A percentile compares a stretch with the other conserved stretches of the same genome.
Conservation (phyloP, 2,113 vertebrate species). For the Anas platyrhynchos region DNA sequence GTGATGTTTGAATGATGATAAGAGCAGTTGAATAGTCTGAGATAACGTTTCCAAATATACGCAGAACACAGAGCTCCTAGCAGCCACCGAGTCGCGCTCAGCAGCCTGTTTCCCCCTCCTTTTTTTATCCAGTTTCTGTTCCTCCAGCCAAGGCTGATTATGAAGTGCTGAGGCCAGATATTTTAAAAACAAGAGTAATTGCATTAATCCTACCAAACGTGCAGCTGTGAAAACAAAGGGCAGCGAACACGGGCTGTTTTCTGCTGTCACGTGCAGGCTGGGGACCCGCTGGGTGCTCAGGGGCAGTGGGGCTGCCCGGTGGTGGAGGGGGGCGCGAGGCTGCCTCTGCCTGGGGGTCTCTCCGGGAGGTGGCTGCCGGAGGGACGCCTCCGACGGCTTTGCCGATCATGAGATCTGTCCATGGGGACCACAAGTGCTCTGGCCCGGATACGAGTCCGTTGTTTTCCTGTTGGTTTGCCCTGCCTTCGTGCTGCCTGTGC, state of each 20-base stretch:
- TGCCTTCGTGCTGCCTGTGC: neutral
- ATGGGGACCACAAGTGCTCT: constrained; percentile 30
- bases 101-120: neutral
- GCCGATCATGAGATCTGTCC: constrained; percentile 16
- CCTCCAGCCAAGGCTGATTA: neutral
- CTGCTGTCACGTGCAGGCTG: neutral
- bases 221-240: neutral
- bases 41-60: neutral
- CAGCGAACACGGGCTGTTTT: neutral
- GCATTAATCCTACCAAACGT: neutral
- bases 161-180: neutral
- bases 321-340: neutral
- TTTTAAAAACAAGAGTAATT: neutral
- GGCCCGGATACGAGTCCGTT: constrained; percentile 29
- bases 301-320: neutral
- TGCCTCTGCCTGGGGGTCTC: too few relatives aligned
- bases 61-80: neutral
- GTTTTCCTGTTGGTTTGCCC: constrained; percentile 56
- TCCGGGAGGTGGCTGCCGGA: neutral
- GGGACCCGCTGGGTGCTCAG: neutral
- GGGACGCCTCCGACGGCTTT: neutral
- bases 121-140: neutral
- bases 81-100: neutral
- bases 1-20: neutral
- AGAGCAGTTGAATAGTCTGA: neutral